These are phyloP conservation scores for Pantherophis alleghaniensis DNA, from an alignment of 2,797 vertebrate genomes.

Conservation along the genomic window DNA sequence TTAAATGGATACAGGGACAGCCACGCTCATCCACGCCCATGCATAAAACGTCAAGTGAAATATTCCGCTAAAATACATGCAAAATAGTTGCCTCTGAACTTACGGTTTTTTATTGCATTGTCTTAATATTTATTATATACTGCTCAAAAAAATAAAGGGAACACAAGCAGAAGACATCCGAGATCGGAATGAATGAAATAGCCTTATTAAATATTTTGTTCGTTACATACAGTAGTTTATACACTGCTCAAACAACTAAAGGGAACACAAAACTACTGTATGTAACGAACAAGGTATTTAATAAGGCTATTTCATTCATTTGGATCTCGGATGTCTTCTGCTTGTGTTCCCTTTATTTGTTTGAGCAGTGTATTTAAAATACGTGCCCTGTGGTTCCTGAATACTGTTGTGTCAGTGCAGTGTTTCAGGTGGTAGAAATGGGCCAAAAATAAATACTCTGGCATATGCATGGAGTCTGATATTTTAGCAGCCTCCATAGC, in stretches of 20 bases:
- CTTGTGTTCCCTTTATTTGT: too few relatives aligned
- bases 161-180: too few relatives aligned
- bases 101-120: not conserved
- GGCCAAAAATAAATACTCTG: slow-evolving; percentile 71
- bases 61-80: not conserved
- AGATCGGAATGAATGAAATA: too few relatives aligned
- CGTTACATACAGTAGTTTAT: too few relatives aligned
- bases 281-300: too few relatives aligned
- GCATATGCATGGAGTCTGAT: slow-evolving; percentile 63
- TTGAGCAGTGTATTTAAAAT: not conserved
- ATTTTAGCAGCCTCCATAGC: slow-evolving; percentile 65
- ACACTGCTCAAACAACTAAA: too few relatives aligned
- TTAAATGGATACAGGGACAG: not conserved
- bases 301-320: too few relatives aligned
- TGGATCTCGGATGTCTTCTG: too few relatives aligned
- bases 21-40: not conserved
- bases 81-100: not conserved
- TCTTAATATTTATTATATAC: not conserved
- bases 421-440: slow-evolving; percentile 57
- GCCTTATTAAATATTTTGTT: too few relatives aligned
- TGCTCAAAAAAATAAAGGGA: too few relatives aligned
- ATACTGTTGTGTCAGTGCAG: slow-evolving; percentile 56
- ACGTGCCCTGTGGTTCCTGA: slow-evolving; percentile 74
- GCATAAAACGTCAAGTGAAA: not conserved
- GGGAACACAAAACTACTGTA: too few relatives aligned